A percentile compares a stretch with the other conserved stretches of the same genome.
Conservation (phyloP, 2,888 invertebrate genomes). For the Oscheius onirici region DNA sequence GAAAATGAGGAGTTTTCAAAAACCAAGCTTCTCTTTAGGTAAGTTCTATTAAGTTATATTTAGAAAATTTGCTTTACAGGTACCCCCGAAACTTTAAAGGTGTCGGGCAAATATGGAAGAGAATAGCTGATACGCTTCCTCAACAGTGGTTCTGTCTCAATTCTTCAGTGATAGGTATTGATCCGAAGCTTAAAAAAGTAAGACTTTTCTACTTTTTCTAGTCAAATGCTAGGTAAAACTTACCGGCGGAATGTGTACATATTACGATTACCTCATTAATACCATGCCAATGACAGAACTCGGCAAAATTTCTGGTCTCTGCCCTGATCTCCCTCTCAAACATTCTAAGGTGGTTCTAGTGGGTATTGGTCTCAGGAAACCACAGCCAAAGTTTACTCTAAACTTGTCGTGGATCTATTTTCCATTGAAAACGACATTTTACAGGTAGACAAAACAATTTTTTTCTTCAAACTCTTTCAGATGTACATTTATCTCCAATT, state of each 20-base stretch:
- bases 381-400: slow-evolving; percentile 50
- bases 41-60: background rate
- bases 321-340: slow-evolving; percentile 36
- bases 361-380: slow-evolving; percentile 53
- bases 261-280: slow-evolving; percentile 53
- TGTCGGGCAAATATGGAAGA: slow-evolving; percentile 56
- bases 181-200: slow-evolving; percentile 43
- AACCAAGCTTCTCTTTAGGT: slow-evolving; percentile 26
- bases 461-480: slow-evolving; percentile 24
- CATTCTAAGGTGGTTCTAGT: slow-evolving; percentile 58
- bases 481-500: slow-evolving; percentile 64
- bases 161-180: slow-evolving; percentile 41
- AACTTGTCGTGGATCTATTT: slow-evolving; percentile 58
- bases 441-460: slow-evolving; percentile 29
- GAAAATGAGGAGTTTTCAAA: slow-evolving; percentile 29
- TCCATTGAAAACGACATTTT: slow-evolving; percentile 53
- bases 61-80: slow-evolving; percentile 23
- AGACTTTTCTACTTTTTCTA: background rate
- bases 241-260: slow-evolving; percentile 3
- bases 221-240: slow-evolving; percentile 19
- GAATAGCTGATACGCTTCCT: slow-evolving; percentile 42
- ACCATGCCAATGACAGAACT: slow-evolving; percentile 59
- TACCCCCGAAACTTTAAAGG: slow-evolving; percentile 55
- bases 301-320: slow-evolving; percentile 39
- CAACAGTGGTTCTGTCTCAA: slow-evolving; percentile 44